Evolutionary conservation across 2,797 vertebrate species (phyloP), one percentile per base, ranked within the genome.

Genomic region (Iguana delicatissima): DNA sequence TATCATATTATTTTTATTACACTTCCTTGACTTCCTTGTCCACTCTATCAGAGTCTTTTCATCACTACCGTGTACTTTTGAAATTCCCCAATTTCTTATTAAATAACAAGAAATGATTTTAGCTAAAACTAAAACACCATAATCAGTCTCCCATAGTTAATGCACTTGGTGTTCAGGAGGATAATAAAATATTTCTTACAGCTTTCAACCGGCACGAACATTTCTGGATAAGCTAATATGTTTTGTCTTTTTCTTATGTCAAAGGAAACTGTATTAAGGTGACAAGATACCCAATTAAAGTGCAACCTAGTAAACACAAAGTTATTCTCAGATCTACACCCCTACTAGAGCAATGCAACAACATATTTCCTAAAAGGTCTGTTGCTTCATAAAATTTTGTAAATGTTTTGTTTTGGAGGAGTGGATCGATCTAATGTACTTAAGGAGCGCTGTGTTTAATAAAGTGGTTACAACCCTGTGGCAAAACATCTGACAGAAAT

Each of bases 401-500:
- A 92, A 94, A 74, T 95, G 91, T 93, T 90, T 64, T 93, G 89
- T 95, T 94, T 93, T 67, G 92, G 95, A 86, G 69, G 96, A 97
- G 96, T 94, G 97, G 96, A 98, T 96, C n/a, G 9, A 95, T 95
- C 93, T 97, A 96, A 96, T 69, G 95, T 96, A 96, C 96, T 98
- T 97, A 97, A 97, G 96, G 89, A 92, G 86, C 76, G 96, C 89
- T 96, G 94, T 95, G 89, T 97, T 98, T 95, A 93, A 97, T 94
- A 93, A 95, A 97, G 96, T 80, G 89, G 93, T 80, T 84, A 92
- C 91, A 92, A 95, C 94, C 97, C 97, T 82, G 81, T 91, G 93
- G 97, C 96, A 94, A 94, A 95, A 89, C 95, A 95, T 97, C 97
- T 97, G 92, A 97, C 81, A 97, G 91, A 96, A 97, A 97, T 55